A percentile compares a stretch with the other conserved stretches of the same genome.
Conservation (phyloP, 2,113 vertebrate species). For the Sorex fumeus region DNA sequence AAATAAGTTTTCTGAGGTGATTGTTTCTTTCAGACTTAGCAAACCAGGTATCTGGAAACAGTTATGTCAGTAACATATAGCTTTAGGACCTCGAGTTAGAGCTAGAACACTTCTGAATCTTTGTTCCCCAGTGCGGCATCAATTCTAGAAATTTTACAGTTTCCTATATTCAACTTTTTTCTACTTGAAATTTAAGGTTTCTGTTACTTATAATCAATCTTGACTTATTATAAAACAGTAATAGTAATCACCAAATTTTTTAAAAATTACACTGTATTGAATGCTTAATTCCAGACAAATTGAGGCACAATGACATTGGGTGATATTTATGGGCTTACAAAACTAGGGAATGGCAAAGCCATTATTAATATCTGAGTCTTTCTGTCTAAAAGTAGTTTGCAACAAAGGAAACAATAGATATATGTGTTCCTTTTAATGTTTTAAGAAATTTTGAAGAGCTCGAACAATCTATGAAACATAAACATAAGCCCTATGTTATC, state of each 20-base stretch:
- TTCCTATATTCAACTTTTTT: background rate
- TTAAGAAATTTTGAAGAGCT: background rate
- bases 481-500: background rate
- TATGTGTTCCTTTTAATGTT: background rate
- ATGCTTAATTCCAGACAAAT: background rate
- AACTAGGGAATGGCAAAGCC: background rate
- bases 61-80: background rate
- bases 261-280: conserved; percentile 22
- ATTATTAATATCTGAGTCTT: background rate
- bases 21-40: background rate
- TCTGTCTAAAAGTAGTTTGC: background rate
- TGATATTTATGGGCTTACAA: background rate
- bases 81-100: background rate
- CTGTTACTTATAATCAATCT: background rate
- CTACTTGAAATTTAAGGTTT: conserved; percentile 44
- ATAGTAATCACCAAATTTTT: background rate
- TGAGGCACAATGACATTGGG: background rate
- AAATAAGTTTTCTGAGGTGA: background rate
- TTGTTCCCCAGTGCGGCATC: background rate
- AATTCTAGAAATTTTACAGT: background rate
- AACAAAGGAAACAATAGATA: background rate
- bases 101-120: background rate
- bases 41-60: background rate
- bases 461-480: background rate
- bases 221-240: conserved; percentile 7